A percentile compares a stretch with the other conserved stretches of the same genome.
These are phyloP conservation scores for Ectemnius cavifrons DNA, from an alignment of 2,888 invertebrate genomes.

Conservation along the genomic window DNA sequence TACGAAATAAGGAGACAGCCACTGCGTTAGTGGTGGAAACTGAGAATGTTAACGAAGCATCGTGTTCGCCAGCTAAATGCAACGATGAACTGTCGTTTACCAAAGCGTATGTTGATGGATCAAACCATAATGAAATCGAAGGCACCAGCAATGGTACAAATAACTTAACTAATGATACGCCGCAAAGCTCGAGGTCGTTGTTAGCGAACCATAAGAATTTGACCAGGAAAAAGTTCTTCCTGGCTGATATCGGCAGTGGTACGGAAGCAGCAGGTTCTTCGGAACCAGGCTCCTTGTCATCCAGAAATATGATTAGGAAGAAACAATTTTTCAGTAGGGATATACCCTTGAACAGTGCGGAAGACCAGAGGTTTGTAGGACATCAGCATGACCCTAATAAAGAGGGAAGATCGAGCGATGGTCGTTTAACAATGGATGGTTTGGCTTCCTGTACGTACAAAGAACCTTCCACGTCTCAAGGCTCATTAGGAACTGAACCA, in stretches of 20 bases:
- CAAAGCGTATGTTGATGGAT: slow-evolving; percentile 24
- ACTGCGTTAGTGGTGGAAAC: slow-evolving; percentile 16
- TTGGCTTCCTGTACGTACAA: slow-evolving; percentile 29
- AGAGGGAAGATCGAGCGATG: slow-evolving; percentile 17
- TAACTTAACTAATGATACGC: slow-evolving; percentile 23
- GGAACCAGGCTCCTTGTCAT: slow-evolving; percentile 38
- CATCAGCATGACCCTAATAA: slow-evolving; percentile 43
- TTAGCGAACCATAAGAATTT: slow-evolving; percentile 54
- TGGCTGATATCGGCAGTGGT: slow-evolving; percentile 41
- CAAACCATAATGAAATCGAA: slow-evolving; percentile 19
- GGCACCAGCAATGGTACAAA: slow-evolving; percentile 14
- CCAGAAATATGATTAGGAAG: slow-evolving; percentile 51
- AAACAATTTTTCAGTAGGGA: slow-evolving; percentile 47
- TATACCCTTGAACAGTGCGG: slow-evolving; percentile 32
- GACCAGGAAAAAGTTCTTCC: slow-evolving; percentile 57
- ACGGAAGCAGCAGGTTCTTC: slow-evolving; percentile 17
- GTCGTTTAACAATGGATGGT: slow-evolving; percentile 26
- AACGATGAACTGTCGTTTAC: slow-evolving; percentile 18
- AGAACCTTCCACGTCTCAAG: slow-evolving; percentile 28
- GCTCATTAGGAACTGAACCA: slow-evolving; percentile 12
- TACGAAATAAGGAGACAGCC: slow-evolving; percentile 13
- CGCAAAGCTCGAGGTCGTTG: slow-evolving; percentile 31
- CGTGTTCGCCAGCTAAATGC: slow-evolving; percentile 14
- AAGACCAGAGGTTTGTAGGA: slow-evolving; percentile 16
- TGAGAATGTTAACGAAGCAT: slow-evolving; percentile 24